Conservation (phyloP, 2,797 vertebrate genomes). For the Alcedo quadribrachys region DNA sequence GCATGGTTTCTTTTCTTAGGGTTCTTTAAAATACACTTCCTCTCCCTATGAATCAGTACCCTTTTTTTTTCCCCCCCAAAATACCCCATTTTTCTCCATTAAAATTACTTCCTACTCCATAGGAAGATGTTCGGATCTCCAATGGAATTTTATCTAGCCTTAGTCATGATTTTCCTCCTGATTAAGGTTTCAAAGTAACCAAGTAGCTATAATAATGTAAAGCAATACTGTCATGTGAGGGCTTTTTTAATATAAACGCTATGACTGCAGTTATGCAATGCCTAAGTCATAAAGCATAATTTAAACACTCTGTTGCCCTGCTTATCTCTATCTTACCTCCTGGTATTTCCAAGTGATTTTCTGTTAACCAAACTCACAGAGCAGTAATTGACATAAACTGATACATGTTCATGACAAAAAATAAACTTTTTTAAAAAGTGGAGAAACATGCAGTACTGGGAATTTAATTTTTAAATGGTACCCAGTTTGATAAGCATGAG, state of each 20-base stretch:
- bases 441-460: not conserved
- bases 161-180: not conserved
- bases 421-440: not conserved
- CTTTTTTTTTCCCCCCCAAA: not conserved
- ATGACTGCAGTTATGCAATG: not conserved
- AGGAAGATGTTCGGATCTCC: not conserved
- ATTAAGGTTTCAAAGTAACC: not conserved
- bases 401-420: not conserved
- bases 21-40: not conserved
- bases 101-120: not conserved
- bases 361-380: slow-evolving; percentile 1
- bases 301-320: not conserved
- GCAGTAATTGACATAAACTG: not conserved
- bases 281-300: not conserved
- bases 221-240: not conserved
- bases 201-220: not conserved
- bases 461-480: not conserved
- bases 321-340: not conserved
- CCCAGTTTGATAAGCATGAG: not conserved
- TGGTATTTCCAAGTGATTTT: not conserved
- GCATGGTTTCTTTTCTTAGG: not conserved
- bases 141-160: not conserved
- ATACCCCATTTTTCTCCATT: not conserved
- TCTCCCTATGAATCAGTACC: not conserved
- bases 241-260: not conserved